Percentiles rank a stretch among this genome's conserved stretches.
These are phyloP conservation scores for Catostylus mosaicus DNA, from an alignment of 30 jellyfish, hydroid and myxozoan genomes.

Conservation along the genomic window DNA sequence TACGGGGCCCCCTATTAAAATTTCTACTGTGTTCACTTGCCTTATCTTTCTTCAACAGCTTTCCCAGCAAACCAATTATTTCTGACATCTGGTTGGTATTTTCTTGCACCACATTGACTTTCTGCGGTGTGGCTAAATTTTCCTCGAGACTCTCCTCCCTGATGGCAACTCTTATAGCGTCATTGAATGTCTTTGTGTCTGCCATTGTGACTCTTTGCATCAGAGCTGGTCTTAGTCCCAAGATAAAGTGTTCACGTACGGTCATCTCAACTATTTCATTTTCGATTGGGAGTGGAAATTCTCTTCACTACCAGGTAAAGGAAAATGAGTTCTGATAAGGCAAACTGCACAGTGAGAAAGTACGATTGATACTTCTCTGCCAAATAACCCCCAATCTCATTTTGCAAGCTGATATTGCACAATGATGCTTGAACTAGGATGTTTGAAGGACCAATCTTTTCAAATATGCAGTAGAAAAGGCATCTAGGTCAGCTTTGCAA, in stretches of 20 bases:
- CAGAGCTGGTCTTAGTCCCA: constrained; percentile 18
- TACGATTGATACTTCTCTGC: too few species aligned
- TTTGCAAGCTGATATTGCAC: too few species aligned
- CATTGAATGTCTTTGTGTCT: constrained; percentile 42
- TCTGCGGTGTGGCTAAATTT: background rate
- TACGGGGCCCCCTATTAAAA: background rate
- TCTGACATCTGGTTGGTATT: constrained; percentile 29
- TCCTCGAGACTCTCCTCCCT: constrained; percentile 29
- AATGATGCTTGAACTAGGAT: too few species aligned
- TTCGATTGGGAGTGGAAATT: background rate
- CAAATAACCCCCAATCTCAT: too few species aligned
- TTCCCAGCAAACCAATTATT: constrained; percentile 47
- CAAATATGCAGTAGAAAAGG: too few species aligned
- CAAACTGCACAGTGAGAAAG: too few species aligned
- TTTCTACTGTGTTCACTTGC: background rate
- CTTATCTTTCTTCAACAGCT: constrained; percentile 11
- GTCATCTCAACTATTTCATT: constrained; percentile 36
- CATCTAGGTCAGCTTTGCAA: too few species aligned
- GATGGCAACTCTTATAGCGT: constrained; percentile 26
- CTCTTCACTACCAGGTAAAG: too few species aligned
- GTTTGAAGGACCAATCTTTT: too few species aligned
- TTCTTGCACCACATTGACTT: background rate
- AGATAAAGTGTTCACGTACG: constrained; percentile 43
- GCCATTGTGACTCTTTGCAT: constrained; percentile 44
- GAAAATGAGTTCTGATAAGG: too few species aligned